Conservation (phyloP, 2,888 invertebrate species). For the Callyntrura guangdongensis region DNA sequence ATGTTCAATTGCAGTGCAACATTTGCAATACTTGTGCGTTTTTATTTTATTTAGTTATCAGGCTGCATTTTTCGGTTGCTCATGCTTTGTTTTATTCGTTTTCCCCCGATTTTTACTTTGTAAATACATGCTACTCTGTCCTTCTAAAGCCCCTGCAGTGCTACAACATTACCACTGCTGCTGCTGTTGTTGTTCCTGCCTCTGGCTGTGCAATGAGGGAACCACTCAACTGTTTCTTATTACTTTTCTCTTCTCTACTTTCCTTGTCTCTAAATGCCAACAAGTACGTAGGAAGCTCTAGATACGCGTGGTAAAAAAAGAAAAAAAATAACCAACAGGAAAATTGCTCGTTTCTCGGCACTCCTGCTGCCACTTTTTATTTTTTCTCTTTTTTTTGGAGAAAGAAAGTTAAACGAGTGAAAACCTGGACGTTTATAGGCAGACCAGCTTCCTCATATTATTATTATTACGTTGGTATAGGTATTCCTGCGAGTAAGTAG, state of each 20-base stretch:
- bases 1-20: neutral
- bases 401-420: neutral
- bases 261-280: constrained; percentile 40
- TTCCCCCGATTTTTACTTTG: neutral
- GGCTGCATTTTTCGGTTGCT: neutral
- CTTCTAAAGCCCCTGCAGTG: neutral
- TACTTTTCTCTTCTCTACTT: constrained; percentile 17
- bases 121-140: neutral
- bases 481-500: neutral
- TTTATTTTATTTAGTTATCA: neutral
- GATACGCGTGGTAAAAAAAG: constrained; percentile 8
- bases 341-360: constrained; percentile 46
- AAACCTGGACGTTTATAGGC: no score
- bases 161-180: neutral
- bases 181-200: neutral
- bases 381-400: neutral
- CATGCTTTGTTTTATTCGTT: neutral
- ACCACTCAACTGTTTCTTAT: constrained; percentile 21
- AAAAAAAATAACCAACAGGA: constrained; percentile 10
- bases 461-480: neutral
- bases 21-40: neutral
- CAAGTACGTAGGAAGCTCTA: neutral
- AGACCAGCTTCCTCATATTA: neutral
- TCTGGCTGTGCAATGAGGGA: neutral
- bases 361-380: neutral